Evolutionary conservation across 1,140 invertebrate genomes (phyloP).

Genomic region (Leptopilina boulardi): DNA sequence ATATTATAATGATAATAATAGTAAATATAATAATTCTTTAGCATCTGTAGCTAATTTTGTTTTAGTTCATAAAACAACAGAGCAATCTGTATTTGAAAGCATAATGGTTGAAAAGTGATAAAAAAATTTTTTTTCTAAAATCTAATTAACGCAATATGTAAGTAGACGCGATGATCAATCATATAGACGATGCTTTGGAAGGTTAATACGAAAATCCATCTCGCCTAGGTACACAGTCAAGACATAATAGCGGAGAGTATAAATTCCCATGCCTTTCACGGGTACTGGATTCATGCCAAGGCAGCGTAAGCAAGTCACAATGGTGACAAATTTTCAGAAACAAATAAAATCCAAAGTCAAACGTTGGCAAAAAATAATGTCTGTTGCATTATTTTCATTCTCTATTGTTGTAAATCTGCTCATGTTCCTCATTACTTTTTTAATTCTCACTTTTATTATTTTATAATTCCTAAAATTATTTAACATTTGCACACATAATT

Average conservation of each 20-base stretch:
- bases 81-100: neutral
- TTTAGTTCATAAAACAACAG: no score
- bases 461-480: no score
- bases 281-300: conserved; percentile 62
- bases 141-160: conserved; percentile 4
- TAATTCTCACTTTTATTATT: neutral
- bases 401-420: neutral
- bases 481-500: no score
- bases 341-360: conserved; percentile 50
- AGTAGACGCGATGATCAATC: conserved; percentile 38
- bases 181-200: conserved; percentile 16
- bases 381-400: conserved; percentile 24
- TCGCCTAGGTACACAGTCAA: conserved; percentile 42
- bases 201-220: conserved; percentile 25
- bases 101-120: neutral
- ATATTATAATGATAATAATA: no score
- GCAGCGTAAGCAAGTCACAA: conserved; percentile 48
- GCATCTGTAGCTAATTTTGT: no score
- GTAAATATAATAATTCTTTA: no score
- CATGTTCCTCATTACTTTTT: neutral
- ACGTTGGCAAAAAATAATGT: conserved; percentile 36
- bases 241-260: conserved; percentile 65
- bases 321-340: conserved; percentile 58
- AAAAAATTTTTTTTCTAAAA: no score
- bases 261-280: conserved; percentile 59